phyloP scores from a whole-genome alignment of 53 echinoderm and acorn worm species.

The Antedon mediterranea region DNA sequence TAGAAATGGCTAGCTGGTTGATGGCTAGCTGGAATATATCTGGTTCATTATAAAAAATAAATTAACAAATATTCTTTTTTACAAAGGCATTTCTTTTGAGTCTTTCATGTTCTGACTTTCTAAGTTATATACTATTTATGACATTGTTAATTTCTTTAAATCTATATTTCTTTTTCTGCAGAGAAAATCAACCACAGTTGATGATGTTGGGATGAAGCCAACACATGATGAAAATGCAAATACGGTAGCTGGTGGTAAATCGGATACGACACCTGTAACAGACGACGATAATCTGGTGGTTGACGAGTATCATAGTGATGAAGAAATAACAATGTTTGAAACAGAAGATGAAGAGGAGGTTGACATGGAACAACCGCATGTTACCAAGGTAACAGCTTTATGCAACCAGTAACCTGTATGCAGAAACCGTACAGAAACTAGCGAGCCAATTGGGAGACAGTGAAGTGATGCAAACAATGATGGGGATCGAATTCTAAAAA shows the following conservation, averaged over 20 bases:
- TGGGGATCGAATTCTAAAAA: not conserved
- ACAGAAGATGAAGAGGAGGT: slow-evolving; percentile 45
- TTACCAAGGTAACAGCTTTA: slow-evolving; percentile 82
- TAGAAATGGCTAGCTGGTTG: too few species aligned
- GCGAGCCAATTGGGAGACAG: not conserved
- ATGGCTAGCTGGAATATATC: too few species aligned
- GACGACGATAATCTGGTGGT: slow-evolving; percentile 49
- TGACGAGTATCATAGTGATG: slow-evolving; percentile 83
- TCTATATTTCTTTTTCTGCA: not conserved
- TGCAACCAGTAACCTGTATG: not conserved
- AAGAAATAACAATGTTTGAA: slow-evolving; percentile 18
- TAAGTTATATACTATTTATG: too few species aligned
- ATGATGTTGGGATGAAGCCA: not conserved
- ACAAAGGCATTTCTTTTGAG: too few species aligned
- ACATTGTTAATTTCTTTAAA: too few species aligned
- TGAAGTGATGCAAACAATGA: not conserved
- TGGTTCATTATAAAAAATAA: too few species aligned
- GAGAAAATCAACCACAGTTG: slow-evolving; percentile 16
- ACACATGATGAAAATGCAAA: slow-evolving; percentile 25
- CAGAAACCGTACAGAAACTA: not conserved
- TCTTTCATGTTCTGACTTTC: too few species aligned
- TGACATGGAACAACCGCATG: slow-evolving; percentile 37
- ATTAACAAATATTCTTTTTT: too few species aligned
- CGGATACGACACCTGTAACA: not conserved
- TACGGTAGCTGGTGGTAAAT: not conserved